Evolutionary conservation across 2,113 vertebrate species (phyloP).

Genomic region (Marmota flaviventris): DNA sequence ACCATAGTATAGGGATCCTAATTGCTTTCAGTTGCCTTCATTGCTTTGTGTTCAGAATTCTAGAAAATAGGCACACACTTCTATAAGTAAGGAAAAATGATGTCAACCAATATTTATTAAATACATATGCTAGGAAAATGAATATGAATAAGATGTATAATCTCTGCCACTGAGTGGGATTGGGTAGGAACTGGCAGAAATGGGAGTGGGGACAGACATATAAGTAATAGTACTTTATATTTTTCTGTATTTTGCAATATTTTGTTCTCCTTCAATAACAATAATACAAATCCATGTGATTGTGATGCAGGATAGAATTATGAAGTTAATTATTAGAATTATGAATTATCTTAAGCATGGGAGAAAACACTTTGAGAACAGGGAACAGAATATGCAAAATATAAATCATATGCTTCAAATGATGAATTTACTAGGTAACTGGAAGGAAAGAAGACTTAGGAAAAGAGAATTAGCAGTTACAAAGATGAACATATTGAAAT

Average conservation of each 20-base stretch:
- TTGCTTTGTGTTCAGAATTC: background rate
- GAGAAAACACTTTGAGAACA: background rate
- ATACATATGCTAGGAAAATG: background rate
- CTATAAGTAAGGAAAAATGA: background rate
- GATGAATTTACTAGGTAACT: background rate
- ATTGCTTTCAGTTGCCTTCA: background rate
- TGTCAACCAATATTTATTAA: background rate
- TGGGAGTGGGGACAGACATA: background rate
- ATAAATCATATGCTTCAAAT: slow-evolving; percentile 1
- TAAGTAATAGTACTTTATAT: background rate
- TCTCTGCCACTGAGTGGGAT: background rate
- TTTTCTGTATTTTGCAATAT: slow-evolving; percentile 8
- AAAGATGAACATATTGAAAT: background rate
- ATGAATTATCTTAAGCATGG: background rate
- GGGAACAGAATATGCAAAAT: background rate
- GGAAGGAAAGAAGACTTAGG: background rate
- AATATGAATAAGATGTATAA: background rate
- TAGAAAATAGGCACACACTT: background rate
- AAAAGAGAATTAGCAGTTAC: background rate
- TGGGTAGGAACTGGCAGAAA: background rate
- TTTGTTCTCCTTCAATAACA: background rate
- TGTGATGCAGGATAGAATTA: background rate
- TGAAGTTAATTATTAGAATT: background rate
- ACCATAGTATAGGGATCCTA: background rate
- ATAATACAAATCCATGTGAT: background rate